These are phyloP conservation scores for Exocentrus adspersus DNA, from an alignment of 2,888 invertebrate genomes.

Conservation along the genomic window DNA sequence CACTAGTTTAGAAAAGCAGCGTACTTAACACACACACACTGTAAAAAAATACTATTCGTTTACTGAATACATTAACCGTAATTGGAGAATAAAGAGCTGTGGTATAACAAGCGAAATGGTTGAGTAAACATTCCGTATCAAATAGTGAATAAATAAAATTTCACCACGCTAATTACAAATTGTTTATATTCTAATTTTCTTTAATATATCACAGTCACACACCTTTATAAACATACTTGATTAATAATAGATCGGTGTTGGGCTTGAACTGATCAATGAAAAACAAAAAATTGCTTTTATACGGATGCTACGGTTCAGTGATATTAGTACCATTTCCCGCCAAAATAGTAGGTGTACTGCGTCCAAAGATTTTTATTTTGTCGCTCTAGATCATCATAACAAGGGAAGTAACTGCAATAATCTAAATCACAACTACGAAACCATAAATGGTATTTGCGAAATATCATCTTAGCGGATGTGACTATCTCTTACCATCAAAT, in stretches of 20 bases:
- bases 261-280: constrained; percentile 11
- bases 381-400: too few species aligned
- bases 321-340: constrained; percentile 21
- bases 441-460: not conserved
- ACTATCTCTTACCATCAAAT: not conserved
- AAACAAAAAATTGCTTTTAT: constrained; percentile 22
- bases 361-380: constrained; percentile 3
- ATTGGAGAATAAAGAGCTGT: not conserved
- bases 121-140: constrained; percentile 1
- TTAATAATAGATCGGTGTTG: constrained; percentile 9
- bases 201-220: constrained; percentile 5
- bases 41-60: not conserved
- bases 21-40: too few species aligned
- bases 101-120: not conserved
- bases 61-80: not conserved
- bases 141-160: constrained; percentile 1
- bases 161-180: not conserved
- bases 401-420: constrained; percentile 3
- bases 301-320: constrained; percentile 14
- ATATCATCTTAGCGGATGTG: not conserved
- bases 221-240: constrained; percentile 20
- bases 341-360: constrained; percentile 20
- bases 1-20: too few species aligned
- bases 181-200: not conserved
- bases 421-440: not conserved